Conservation (phyloP, 2,888 invertebrate species). For the Geophilus truncorum region DNA sequence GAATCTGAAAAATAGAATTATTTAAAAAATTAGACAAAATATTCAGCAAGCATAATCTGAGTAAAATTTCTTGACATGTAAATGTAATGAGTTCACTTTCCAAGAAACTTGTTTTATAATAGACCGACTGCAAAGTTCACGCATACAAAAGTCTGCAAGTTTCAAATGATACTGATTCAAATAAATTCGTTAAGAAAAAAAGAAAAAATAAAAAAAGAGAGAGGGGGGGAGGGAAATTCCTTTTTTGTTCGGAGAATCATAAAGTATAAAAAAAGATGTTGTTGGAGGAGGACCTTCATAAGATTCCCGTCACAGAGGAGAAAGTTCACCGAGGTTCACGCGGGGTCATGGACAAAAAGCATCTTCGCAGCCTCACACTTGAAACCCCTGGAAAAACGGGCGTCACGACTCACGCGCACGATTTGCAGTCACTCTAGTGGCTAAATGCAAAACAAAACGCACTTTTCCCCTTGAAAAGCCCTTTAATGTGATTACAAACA, state of each 20-base stretch:
- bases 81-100: background rate
- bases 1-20: no score
- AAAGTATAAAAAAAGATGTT: background rate
- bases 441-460: background rate
- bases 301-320: background rate
- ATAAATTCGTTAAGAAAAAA: background rate
- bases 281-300: background rate
- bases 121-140: background rate
- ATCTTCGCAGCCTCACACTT: background rate
- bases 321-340: background rate
- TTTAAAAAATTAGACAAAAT: background rate
- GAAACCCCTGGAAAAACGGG: background rate
- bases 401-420: background rate
- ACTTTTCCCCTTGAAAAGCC: background rate
- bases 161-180: background rate
- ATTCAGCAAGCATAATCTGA: background rate
- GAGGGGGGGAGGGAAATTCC: no score
- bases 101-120: background rate
- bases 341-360: background rate
- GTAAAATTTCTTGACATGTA: background rate
- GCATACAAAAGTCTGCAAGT: background rate
- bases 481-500: background rate
- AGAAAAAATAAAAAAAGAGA: no score
- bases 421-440: background rate
- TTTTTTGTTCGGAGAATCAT: background rate